Percentiles rank a stretch among this genome's conserved stretches.
Evolutionary conservation across 2,888 invertebrate species (phyloP).

Genomic region (Cantharis nigra): DNA sequence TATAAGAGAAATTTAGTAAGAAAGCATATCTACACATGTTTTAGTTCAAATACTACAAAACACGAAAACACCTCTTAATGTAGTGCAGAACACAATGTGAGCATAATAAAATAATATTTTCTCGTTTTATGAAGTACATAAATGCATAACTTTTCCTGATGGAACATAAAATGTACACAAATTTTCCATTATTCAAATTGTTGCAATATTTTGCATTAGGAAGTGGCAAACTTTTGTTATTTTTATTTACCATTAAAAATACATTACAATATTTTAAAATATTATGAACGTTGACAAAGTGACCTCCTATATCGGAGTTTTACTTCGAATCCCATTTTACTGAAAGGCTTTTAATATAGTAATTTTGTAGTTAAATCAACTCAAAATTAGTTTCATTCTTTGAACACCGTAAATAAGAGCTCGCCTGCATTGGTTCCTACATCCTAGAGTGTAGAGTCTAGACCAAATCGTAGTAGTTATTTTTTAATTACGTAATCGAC

Average conservation of each 20-base stretch:
- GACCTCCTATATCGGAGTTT: not conserved
- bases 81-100: not conserved
- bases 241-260: not conserved
- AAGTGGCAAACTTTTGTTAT: not conserved
- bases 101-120: not conserved
- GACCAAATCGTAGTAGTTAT: not conserved
- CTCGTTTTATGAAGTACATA: not conserved
- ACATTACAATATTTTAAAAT: not conserved
- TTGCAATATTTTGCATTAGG: not conserved
- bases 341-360: too few species aligned
- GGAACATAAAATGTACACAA: not conserved
- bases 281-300: not conserved
- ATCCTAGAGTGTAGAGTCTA: too few species aligned
- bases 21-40: not conserved
- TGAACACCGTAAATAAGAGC: too few species aligned
- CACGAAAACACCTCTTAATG: not conserved
- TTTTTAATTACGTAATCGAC: not conserved
- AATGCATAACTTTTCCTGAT: not conserved
- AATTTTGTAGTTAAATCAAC: too few species aligned
- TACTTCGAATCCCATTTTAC: not conserved
- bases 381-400: too few species aligned
- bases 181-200: not conserved
- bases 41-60: not conserved
- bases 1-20: not conserved
- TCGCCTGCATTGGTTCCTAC: too few species aligned